Conservation (phyloP, 53 echinoderm and acorn worm species). For the Crossaster papposus region DNA sequence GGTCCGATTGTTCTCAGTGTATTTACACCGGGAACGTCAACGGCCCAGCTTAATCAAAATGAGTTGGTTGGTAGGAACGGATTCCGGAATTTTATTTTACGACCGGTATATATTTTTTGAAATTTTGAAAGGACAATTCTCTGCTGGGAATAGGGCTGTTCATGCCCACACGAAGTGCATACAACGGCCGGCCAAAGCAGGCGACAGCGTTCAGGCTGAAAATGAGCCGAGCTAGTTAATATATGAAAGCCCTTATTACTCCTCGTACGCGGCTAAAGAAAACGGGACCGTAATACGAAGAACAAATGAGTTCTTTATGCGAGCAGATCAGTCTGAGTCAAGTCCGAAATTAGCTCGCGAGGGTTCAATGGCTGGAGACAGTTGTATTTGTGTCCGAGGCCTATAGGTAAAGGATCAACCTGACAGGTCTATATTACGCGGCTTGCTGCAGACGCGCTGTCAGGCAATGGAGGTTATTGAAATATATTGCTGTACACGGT, state of each 20-base stretch:
- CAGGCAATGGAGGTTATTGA: slow-evolving; percentile 20
- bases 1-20: slow-evolving; percentile 14
- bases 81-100: background rate
- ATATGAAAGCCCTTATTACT: slow-evolving; percentile 20
- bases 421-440: slow-evolving; percentile 8
- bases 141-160: background rate
- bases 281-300: slow-evolving; percentile 12
- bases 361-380: slow-evolving; percentile 29
- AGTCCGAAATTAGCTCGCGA: slow-evolving; percentile 13
- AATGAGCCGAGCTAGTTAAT: slow-evolving; percentile 3
- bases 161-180: slow-evolving; percentile 31
- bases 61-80: slow-evolving; percentile 30
- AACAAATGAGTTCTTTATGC: slow-evolving; percentile 49
- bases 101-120: background rate
- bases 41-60: slow-evolving; percentile 42
- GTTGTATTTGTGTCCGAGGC: background rate
- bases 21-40: background rate
- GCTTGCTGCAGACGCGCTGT: background rate
- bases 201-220: background rate
- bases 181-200: slow-evolving; percentile 2
- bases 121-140: background rate
- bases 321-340: slow-evolving; percentile 14
- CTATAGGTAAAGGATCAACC: background rate
- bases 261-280: background rate
- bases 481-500: slow-evolving; percentile 26